phyloP scores from a whole-genome alignment of 2,797 vertebrate genomes.

The Yasuhikotakia modesta region DNA sequence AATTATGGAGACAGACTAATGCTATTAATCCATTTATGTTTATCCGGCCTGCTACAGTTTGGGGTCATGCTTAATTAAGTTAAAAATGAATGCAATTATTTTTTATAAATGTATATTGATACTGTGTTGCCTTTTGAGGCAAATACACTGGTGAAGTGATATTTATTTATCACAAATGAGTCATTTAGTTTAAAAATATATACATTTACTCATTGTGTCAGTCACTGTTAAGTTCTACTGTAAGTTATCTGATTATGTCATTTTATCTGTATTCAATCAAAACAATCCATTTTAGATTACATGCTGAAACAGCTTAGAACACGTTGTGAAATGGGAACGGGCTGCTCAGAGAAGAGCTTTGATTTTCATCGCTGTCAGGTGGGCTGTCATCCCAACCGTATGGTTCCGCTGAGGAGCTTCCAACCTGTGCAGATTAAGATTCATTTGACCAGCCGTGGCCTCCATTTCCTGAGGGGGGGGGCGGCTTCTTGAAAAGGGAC shows the following conservation, averaged over 20 bases:
- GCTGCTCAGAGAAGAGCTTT: conserved; percentile 49
- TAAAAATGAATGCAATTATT: no score
- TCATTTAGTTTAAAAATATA: conserved; percentile 4
- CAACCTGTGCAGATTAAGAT: conserved; percentile 67
- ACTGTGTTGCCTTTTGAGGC: background rate
- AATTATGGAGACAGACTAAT: no score
- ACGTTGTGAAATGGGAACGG: conserved; percentile 32
- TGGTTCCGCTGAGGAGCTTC: conserved; percentile 35
- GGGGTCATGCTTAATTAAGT: conserved; percentile 5
- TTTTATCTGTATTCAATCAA: conserved; percentile 37
- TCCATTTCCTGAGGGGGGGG: conserved; percentile 59
- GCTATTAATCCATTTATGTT: no score
- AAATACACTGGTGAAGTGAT: background rate
- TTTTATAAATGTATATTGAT: no score
- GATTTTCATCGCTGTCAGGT: conserved; percentile 59
- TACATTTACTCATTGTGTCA: conserved; percentile 11
- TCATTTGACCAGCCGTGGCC: conserved; percentile 60
- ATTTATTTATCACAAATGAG: background rate
- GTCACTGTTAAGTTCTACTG: conserved; percentile 34
- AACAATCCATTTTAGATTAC: conserved; percentile 29
- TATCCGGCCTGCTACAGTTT: no score
- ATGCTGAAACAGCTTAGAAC: conserved; percentile 40
- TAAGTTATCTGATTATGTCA: conserved; percentile 25
- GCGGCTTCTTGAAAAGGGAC: conserved; percentile 58
- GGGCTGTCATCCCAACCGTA: conserved; percentile 62